These are phyloP conservation scores for Hydriomena furcata DNA, from an alignment of 2,888 invertebrate species.

Conservation along the genomic window DNA sequence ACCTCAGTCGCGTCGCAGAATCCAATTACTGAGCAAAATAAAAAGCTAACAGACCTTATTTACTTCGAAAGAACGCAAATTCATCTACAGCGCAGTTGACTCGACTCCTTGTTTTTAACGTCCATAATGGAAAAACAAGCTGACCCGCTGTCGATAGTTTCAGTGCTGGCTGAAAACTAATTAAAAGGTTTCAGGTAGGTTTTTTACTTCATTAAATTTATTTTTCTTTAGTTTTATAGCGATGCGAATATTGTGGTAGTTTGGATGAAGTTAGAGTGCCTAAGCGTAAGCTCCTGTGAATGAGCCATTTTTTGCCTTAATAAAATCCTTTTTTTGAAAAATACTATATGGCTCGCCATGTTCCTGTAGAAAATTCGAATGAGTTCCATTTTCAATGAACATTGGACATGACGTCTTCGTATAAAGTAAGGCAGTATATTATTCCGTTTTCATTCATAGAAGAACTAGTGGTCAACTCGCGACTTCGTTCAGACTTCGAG, in stretches of 20 bases:
- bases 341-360: too few species aligned
- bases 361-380: too few species aligned
- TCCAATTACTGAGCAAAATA: slow-evolving; percentile 65
- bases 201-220: background rate
- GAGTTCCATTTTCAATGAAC: too few species aligned
- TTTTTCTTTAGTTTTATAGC: background rate
- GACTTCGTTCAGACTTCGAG: too few species aligned
- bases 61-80: slow-evolving; percentile 54
- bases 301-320: too few species aligned
- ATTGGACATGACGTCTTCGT: too few species aligned
- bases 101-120: slow-evolving; percentile 42
- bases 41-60: slow-evolving; percentile 64
- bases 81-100: slow-evolving; percentile 58
- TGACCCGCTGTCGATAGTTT: slow-evolving; percentile 26
- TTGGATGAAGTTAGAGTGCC: too few species aligned
- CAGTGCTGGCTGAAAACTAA: slow-evolving; percentile 24
- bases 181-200: slow-evolving; percentile 23
- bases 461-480: too few species aligned
- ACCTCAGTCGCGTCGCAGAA: slow-evolving; percentile 45
- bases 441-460: too few species aligned
- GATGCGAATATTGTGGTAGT: background rate
- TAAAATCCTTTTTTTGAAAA: too few species aligned
- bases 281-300: too few species aligned
- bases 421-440: too few species aligned
- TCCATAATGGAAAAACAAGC: slow-evolving; percentile 39